Evolutionary conservation across 2,113 vertebrate species (phyloP), one percentile per base, ranked within the genome.

Genomic region (Uria aalge): DNA sequence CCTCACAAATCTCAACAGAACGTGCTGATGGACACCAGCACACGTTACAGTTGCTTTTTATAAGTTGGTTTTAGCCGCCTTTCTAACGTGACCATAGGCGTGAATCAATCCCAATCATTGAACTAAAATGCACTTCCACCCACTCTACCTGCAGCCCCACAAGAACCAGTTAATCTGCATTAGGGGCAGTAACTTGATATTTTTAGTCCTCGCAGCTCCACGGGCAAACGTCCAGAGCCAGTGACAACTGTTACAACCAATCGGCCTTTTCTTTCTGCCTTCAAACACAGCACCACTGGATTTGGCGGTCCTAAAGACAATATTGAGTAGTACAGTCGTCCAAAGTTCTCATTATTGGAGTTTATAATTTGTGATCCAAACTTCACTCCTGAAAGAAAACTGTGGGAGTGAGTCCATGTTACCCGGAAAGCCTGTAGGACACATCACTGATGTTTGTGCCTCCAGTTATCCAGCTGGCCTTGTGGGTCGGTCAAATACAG

Each of bases 401-500:
- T 2, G 1, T 16, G 38, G 20, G 34, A 69, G 22, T 23, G 48
- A 41, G 62, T n/a, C 77, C 27, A 2, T 0, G 0, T 53, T 56
- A 32, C n/a, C 27, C 75, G 24, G 34, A 66, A 52, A 90, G 69
- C 6, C 14, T 8, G 8, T 14, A 53, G 94, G 60, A 55, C 40
- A 24, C 62, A 12, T 21, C 12, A 11, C 53, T 73, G 78, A 2
- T 83, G 50, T 85, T 71, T 86, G 69, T 80, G 93, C 87, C 84
- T 78, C 86, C 68, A 14, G 64, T 75, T 56, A 56, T 91, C 57
- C 20, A 34, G 64, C 72, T 32, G 55, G 40, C 43, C 16, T 43
- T 86, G 83, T 71, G 79, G 95, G 92, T 91, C 92, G 96, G 75
- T 67, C 60, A 73, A 71, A 60, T 36, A 63, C 26, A 91, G 71